These are phyloP conservation scores for Zele albiditarsus DNA, from an alignment of 2,888 invertebrate genomes.

Conservation along the genomic window DNA sequence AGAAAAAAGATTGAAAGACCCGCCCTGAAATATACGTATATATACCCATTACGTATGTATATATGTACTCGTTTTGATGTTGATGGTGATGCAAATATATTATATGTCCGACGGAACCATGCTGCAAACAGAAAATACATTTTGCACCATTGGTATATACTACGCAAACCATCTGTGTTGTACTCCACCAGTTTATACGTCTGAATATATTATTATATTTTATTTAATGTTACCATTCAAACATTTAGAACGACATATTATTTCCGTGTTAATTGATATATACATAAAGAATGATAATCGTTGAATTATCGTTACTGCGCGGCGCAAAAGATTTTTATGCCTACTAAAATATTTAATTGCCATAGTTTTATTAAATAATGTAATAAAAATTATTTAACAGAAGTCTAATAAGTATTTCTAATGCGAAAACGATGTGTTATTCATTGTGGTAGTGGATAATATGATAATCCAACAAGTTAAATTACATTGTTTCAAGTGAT, in stretches of 20 bases:
- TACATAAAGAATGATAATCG: neutral
- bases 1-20: neutral
- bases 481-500: no score
- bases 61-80: no score
- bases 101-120: conserved; percentile 9
- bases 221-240: neutral
- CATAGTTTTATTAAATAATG: neutral
- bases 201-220: neutral
- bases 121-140: neutral
- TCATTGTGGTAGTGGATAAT: no score
- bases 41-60: no score
- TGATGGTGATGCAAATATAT: no score
- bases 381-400: neutral
- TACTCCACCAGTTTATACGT: neutral
- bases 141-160: neutral
- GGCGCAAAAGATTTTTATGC: neutral
- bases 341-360: neutral
- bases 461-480: no score
- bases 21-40: neutral
- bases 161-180: neutral
- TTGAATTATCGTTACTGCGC: neutral
- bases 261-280: neutral
- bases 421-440: neutral
- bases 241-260: neutral
- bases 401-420: neutral